These are phyloP conservation scores for Leptobrachium ailaonicum DNA, from an alignment of 2,113 vertebrate species.

Conservation along the genomic window DNA sequence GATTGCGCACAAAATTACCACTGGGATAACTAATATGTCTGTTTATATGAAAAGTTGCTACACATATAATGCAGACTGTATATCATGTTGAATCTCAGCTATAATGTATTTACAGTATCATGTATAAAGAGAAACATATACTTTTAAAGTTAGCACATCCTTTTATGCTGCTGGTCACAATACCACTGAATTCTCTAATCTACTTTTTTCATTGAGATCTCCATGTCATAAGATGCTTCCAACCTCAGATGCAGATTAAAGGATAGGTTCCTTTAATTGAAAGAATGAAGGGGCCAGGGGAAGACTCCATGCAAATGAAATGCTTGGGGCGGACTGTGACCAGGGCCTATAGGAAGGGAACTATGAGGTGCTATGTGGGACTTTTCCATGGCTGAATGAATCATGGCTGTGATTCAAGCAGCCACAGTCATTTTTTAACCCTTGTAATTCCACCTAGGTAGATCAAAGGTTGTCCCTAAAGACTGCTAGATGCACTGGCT, in stretches of 20 bases:
- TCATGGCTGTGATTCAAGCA: too few relatives aligned
- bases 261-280: too few relatives aligned
- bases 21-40: slow-evolving; percentile 14
- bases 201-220: background rate
- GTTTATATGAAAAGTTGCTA: slow-evolving; percentile 8
- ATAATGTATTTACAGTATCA: background rate
- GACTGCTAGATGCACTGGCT: too few relatives aligned
- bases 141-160: background rate
- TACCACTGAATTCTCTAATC: background rate
- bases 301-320: too few relatives aligned
- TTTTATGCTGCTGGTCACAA: background rate
- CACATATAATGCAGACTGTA: background rate
- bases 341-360: too few relatives aligned
- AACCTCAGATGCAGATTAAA: background rate
- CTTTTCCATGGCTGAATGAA: too few relatives aligned
- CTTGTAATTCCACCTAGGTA: too few relatives aligned
- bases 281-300: too few relatives aligned
- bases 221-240: background rate
- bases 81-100: background rate
- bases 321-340: too few relatives aligned
- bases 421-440: too few relatives aligned
- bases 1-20: slow-evolving; percentile 29
- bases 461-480: too few relatives aligned
- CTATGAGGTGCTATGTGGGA: too few relatives aligned
- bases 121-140: background rate